phyloP scores from a whole-genome alignment of 2,797 vertebrate genomes.

The Peromyscus aztecus region DNA sequence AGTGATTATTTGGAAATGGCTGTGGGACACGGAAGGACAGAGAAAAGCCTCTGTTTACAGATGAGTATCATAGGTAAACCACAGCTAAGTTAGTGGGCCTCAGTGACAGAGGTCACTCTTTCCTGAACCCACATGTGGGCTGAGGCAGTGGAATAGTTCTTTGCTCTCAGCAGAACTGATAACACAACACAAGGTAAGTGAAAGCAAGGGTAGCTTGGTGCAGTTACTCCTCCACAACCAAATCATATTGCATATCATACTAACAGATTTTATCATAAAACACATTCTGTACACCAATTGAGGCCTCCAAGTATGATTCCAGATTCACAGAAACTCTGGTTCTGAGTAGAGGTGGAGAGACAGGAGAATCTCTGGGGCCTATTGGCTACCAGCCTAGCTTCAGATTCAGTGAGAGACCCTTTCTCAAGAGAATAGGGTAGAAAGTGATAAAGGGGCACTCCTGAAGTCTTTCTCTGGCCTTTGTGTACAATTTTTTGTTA shows the following conservation, averaged over 20 bases:
- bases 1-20: no score
- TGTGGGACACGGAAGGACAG: no score
- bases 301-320: neutral
- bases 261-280: neutral
- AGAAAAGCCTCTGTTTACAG: no score
- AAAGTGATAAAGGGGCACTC: no score
- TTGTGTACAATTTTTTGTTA: neutral
- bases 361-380: no score
- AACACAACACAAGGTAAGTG: no score
- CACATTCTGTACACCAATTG: neutral
- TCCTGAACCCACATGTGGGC: neutral
- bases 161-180: neutral
- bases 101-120: neutral
- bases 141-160: neutral
- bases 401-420: neutral
- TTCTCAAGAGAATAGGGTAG: neutral
- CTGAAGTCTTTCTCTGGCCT: neutral
- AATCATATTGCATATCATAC: neutral
- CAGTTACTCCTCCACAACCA: neutral
- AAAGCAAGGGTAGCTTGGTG: neutral
- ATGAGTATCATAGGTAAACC: neutral
- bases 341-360: neutral
- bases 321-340: neutral
- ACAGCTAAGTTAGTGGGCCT: neutral
- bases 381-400: neutral